These are phyloP conservation scores for Melinopterus prodromus DNA, from an alignment of 2,888 invertebrate genomes.

Conservation along the genomic window DNA sequence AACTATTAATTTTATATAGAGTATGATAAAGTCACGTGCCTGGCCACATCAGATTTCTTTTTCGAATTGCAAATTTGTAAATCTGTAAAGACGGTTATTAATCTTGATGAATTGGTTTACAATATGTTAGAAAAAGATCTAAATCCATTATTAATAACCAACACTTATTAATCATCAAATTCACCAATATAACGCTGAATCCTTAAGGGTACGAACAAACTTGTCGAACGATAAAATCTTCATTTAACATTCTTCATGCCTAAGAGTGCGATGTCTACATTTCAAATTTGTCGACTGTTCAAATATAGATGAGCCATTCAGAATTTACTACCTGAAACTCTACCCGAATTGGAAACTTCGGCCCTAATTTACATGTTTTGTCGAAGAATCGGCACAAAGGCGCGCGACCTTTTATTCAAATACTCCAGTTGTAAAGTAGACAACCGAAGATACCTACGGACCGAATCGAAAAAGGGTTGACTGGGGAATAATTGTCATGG, in stretches of 20 bases:
- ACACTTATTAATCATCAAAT: no score
- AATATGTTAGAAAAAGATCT: no score
- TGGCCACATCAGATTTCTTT: no score
- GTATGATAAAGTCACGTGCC: no score
- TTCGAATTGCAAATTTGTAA: no score
- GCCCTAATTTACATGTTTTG: neutral
- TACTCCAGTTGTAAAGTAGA: neutral
- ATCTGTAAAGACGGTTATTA: no score
- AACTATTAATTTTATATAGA: no score
- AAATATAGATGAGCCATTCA: neutral
- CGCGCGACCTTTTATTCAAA: neutral
- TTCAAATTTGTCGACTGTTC: neutral
- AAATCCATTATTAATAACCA: no score
- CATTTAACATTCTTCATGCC: neutral
- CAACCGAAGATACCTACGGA: neutral
- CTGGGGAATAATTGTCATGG: conserved; percentile 41
- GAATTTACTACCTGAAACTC: neutral
- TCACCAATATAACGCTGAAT: no score
- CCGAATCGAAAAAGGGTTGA: conserved; percentile 31
- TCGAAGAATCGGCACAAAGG: neutral
- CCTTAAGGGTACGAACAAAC: no score
- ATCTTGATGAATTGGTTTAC: no score
- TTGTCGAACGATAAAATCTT: no score
- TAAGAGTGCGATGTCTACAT: neutral
- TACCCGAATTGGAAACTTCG: neutral